Conservation (phyloP, 37 sponge, comb jelly and placozoan genomes). For the Eunapius fragilis region DNA sequence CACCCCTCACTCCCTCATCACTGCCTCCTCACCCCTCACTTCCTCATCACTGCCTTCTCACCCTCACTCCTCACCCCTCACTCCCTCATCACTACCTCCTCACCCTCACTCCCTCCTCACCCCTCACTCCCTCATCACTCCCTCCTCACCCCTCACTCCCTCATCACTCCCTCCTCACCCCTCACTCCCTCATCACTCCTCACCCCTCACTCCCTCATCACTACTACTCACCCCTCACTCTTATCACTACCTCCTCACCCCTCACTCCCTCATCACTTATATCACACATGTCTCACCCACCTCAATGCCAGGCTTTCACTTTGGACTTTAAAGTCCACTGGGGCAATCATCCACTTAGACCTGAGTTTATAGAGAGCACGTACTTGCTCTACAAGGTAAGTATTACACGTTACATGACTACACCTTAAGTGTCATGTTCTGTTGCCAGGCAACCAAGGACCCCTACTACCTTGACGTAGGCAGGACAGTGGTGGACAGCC, state of each 20-base stretch:
- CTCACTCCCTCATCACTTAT: background rate
- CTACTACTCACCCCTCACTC: background rate
- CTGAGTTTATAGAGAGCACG: slow-evolving; percentile 96
- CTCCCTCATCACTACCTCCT: background rate
- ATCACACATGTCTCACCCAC: background rate
- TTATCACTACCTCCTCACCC: background rate
- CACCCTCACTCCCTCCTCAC: background rate
- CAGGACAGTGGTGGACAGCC: slow-evolving; percentile 72
- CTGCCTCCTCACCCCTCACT: too few species aligned
- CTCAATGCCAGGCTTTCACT: slow-evolving; percentile 75
- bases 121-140: too few species aligned
- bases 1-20: too few species aligned
- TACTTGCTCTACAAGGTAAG: slow-evolving; percentile 89
- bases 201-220: too few species aligned
- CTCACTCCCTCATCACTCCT: background rate
- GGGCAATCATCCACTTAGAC: slow-evolving; percentile 91
- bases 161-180: background rate
- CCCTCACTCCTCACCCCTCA: too few species aligned
- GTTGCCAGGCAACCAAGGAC: slow-evolving; percentile 82
- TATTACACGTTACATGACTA: background rate
- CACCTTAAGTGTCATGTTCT: too few species aligned
- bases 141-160: background rate
- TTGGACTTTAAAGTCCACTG: slow-evolving; percentile 84
- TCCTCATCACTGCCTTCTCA: too few species aligned
- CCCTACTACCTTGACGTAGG: slow-evolving; percentile 90